Base-by-base conservation (phyloP, 2,797 vertebrate species). In the Luscinia luscinia region DNA sequence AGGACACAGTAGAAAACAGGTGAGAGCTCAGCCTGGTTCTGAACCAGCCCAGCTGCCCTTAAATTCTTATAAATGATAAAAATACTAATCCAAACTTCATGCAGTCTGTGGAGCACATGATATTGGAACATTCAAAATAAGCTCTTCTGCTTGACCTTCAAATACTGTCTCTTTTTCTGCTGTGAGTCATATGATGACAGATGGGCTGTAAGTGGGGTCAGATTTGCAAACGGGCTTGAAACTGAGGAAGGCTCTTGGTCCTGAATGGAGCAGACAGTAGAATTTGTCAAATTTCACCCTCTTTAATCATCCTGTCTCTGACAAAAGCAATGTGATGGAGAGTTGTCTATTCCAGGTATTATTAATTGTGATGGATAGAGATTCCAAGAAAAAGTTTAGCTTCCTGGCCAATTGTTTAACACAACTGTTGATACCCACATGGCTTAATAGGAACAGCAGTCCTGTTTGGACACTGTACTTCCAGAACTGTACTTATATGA, bases 341-440 rank as follows among this genome's bases (percentile, higher is more conserved):
- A 94, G 52, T 79, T 95, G 63, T 66, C 48, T 7, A 52, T 84
- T 70, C 9, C 30, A 57, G 48, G 19, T 77, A 46, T 63, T 95
- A 79, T 28, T 87, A 81, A 76, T 90, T 88, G 48, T 59, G 79
- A 85, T 97, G 68, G 88, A 95, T 92, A 94, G 43, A 30, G 78
- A 96, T 94, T 95, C 70, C 85, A 97, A 95, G 76, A 91, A 83
- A 94, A 91, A 79, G 61, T 95, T 95, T 94, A 63, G 61, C 85
- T 96, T 96, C 80, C 76, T 68, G 68, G 54, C 57, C 59, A 63
- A 91, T 73, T 88, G 62, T 62, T 96, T 92, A 84, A 95, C 55
- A 93, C 64, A 93, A 32, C 94, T 93, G 40, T 87, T 88, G 86
- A 82, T 87, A 86, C 32, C 28, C 26, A n/a, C 54, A 63, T 92